Base-by-base conservation (phyloP, 2,888 invertebrate species). In the Hyalella azteca region DNA sequence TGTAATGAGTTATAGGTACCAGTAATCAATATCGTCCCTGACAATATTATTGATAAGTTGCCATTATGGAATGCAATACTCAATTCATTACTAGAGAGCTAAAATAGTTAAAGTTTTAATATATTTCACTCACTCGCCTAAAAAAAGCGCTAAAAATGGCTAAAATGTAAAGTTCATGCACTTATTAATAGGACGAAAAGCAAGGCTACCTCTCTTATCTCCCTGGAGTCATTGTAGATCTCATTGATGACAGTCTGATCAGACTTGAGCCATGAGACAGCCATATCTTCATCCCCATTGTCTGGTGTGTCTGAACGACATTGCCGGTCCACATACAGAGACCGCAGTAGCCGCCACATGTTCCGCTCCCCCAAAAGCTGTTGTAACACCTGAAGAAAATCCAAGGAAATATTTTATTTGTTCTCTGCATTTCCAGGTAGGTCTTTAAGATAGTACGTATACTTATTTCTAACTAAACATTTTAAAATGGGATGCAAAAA, bases 291-390 rank as follows among this genome's bases (percentile, higher is more conserved):
- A 79, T 88, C 87, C 59, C 86, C 86, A 79, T 88, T 88, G 86
- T 82, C 81, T 11, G 79, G 66, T 77, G 78, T 85, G 73, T 88
- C 86, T n/a, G 87, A 85, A 0, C 87, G 86, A 66, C 90, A 89
- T 75, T 94, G 89, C 39, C 95, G 91, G 88, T 97, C 95, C 85
- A 93, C 91, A 88, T 94, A 96, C 19, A 97, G 88, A 83, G 93
- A 93, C 86, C 92, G 91, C 5, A 97, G 87, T 36, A 97, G 90
- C 85, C 94, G 91, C 97, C 97, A 97, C 0, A 95, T 96, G 86
- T 95, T 94, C 45, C 93, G 91, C 87, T 97, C 97, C 86, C 93
- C 92, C 83, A 93, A 92, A 49, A 97, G 86, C 48, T 82, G 81
- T 15, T 80, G 75, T 40, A 79, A 78, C 41, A 85, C 78, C 84